Evolutionary conservation across 2,113 vertebrate species (phyloP).

Genomic region (Noturus placidus): DNA sequence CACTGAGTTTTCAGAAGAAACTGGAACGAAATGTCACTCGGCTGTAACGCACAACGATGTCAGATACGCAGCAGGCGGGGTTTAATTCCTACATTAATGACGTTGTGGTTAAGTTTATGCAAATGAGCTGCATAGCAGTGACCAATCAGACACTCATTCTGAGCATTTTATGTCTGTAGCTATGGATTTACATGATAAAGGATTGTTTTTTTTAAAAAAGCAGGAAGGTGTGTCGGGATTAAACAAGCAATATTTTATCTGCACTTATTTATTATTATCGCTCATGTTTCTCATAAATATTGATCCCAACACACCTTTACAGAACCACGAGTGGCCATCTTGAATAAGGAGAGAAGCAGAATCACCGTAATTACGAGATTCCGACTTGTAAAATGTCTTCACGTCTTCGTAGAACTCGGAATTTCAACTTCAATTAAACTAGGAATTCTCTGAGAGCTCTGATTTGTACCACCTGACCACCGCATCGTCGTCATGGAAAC

Average conservation of each 20-base stretch:
- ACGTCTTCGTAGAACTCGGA: too few species aligned
- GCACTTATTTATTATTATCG: too few species aligned
- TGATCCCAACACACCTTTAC: too few species aligned
- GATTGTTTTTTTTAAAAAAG: background rate
- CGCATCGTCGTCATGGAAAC: too few species aligned
- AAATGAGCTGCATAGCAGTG: background rate
- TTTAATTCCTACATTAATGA: background rate
- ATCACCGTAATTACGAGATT: too few species aligned
- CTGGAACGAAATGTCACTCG: too few species aligned
- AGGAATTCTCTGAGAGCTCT: too few species aligned
- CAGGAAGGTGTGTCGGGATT: background rate
- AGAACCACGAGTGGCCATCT: background rate
- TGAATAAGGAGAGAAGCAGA: background rate
- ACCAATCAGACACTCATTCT: background rate
- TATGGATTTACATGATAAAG: background rate
- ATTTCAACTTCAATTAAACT: too few species aligned
- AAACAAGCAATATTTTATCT: background rate
- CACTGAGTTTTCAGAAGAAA: background rate
- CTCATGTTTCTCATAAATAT: too few species aligned
- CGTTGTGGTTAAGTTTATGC: background rate
- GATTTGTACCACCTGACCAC: too few species aligned
- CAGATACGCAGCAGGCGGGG: background rate
- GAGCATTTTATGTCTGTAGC: background rate
- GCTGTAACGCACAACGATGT: background rate
- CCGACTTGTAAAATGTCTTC: too few species aligned